Conservation (phyloP, 2,113 vertebrate species). For the Mesitornis unicolor region DNA sequence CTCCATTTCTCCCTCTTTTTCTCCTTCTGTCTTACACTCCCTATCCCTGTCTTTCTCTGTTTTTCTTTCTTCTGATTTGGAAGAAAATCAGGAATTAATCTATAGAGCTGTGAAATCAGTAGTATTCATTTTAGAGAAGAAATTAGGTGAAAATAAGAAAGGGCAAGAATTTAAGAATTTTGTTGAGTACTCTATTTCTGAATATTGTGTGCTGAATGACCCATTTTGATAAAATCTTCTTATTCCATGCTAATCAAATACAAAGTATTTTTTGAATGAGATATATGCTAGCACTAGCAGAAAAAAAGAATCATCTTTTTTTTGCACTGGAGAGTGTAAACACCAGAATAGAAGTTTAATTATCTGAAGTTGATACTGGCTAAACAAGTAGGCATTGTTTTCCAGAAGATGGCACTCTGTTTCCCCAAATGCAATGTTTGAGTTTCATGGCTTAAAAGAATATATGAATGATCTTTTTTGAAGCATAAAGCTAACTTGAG, state of each 20-base stretch:
- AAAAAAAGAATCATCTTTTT: neutral
- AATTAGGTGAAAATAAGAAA: neutral
- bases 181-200: neutral
- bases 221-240: neutral
- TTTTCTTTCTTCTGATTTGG: neutral
- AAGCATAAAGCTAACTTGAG: neutral
- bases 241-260: neutral
- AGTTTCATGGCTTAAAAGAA: neutral
- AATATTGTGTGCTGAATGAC: neutral
- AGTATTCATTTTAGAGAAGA: neutral
- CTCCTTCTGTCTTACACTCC: neutral
- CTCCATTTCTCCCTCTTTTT: neutral
- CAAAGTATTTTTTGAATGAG: neutral
- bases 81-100: neutral
- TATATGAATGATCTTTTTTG: neutral
- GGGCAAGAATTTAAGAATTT: neutral
- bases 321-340: neutral
- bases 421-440: neutral
- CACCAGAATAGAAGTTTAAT: neutral
- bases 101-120: neutral
- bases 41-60: neutral
- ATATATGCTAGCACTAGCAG: neutral
- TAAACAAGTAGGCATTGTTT: neutral
- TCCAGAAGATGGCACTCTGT: constrained; percentile 74
- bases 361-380: neutral